phyloP scores from a whole-genome alignment of 2,113 vertebrate species.

The Alaudala cheleensis region DNA sequence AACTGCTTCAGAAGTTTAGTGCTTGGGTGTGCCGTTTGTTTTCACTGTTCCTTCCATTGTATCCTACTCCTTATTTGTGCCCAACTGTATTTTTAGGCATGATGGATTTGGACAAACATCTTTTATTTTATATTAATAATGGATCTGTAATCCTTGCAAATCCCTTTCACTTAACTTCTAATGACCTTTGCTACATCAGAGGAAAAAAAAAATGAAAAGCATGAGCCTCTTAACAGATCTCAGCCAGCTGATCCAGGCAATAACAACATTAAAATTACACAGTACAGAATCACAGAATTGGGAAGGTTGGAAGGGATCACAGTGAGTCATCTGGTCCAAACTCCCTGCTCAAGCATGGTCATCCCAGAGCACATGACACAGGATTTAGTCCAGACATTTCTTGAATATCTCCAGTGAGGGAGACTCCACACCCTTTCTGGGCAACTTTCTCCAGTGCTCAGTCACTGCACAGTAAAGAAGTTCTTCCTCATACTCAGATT shows the following conservation, averaged over 20 bases:
- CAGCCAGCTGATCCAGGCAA: not conserved
- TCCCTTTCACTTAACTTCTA: not conserved
- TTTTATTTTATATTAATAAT: not conserved
- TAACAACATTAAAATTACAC: not conserved
- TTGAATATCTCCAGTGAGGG: not conserved
- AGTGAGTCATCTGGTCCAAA: not conserved
- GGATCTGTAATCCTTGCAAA: not conserved
- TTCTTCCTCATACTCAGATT: not conserved
- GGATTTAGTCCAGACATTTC: not conserved
- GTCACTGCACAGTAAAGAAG: not conserved
- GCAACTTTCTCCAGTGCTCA: not conserved
- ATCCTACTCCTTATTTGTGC: not conserved
- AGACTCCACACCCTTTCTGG: not conserved
- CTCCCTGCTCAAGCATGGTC: not conserved
- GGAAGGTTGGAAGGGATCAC: not conserved
- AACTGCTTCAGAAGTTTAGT: not conserved
- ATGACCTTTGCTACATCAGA: not conserved
- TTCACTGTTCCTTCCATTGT: not conserved
- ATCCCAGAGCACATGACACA: not conserved
- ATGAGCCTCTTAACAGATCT: not conserved
- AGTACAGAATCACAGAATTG: not conserved
- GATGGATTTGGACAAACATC: not conserved
- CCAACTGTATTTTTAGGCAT: not conserved
- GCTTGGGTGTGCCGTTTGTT: not conserved
- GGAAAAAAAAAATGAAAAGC: not conserved